Conservation (phyloP, 2,797 vertebrate genomes). For the Oreochromis grahami region DNA sequence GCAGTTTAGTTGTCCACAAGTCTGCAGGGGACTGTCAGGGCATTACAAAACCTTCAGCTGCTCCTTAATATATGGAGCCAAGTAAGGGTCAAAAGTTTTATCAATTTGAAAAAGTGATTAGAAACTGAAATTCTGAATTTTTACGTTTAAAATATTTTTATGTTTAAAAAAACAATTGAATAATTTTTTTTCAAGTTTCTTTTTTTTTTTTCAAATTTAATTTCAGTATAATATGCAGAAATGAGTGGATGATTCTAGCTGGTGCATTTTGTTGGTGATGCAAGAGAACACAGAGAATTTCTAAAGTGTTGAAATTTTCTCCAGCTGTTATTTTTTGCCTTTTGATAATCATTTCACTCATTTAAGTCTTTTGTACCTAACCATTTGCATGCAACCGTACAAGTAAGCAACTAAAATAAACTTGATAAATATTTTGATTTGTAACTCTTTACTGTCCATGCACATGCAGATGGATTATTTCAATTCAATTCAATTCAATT, state of each 20-base stretch:
- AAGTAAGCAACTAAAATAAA: background rate
- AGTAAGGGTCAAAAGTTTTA: background rate
- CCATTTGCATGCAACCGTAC: background rate
- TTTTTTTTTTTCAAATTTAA: background rate
- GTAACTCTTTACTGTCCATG: background rate
- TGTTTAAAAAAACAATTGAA: background rate
- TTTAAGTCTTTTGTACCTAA: background rate
- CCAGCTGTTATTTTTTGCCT: background rate
- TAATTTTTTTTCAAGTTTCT: no score
- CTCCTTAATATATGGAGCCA: background rate
- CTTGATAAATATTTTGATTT: background rate
- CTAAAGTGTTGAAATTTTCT: background rate
- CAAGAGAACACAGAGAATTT: background rate
- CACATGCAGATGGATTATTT: background rate
- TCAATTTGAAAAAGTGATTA: background rate
- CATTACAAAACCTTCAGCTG: background rate
- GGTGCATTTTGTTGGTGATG: background rate
- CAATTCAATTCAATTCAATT: no score
- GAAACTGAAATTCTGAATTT: background rate
- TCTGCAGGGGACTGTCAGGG: background rate
- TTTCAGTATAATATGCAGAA: background rate
- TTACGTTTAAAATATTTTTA: background rate
- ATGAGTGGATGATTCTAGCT: background rate
- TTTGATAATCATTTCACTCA: background rate
- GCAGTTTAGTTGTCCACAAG: background rate